Evolutionary conservation across 2,888 invertebrate species (phyloP).

Genomic region (Anoplius nigerrimus): DNA sequence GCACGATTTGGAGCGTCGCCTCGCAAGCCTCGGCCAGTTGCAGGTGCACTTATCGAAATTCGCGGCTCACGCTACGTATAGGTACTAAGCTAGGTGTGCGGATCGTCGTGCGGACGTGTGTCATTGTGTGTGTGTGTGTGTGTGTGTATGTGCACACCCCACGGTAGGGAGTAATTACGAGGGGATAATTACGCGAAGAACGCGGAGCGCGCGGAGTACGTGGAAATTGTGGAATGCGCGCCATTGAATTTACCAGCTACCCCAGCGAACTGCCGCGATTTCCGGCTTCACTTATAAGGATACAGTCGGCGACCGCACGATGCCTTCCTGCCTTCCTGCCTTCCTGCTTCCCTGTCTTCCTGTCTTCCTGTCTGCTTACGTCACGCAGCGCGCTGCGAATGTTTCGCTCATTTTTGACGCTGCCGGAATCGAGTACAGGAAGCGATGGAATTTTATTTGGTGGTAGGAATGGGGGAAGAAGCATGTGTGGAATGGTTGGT

Average conservation of each 20-base stretch:
- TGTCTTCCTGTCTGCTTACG: not conserved
- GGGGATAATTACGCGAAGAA: conserved; percentile 40
- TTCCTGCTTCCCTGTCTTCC: conserved; percentile 18
- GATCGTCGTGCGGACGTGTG: too few species aligned
- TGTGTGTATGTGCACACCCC: conserved; percentile 4
- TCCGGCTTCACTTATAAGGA: conserved; percentile 8
- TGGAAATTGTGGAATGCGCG: conserved; percentile 37
- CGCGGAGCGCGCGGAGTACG: conserved; percentile 33
- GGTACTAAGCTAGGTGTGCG: too few species aligned
- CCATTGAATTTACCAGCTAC: conserved; percentile 18
- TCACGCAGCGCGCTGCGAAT: not conserved
- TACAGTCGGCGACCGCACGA: not conserved
- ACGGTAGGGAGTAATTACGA: conserved; percentile 35
- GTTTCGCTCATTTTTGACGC: not conserved
- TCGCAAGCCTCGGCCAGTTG: not conserved
- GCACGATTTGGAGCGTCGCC: not conserved
- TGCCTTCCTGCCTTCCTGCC: too few species aligned
- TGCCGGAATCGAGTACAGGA: not conserved
- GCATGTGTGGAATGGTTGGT: too few species aligned
- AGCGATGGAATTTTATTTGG: too few species aligned
- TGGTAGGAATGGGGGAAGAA: too few species aligned
- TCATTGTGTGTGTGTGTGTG: too few species aligned
- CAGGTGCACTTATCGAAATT: not conserved
- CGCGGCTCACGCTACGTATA: not conserved
- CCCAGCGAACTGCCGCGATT: conserved; percentile 24